These are phyloP conservation scores for Habropoda laboriosa DNA, from an alignment of 1,140 invertebrate species.

Conservation along the genomic window DNA sequence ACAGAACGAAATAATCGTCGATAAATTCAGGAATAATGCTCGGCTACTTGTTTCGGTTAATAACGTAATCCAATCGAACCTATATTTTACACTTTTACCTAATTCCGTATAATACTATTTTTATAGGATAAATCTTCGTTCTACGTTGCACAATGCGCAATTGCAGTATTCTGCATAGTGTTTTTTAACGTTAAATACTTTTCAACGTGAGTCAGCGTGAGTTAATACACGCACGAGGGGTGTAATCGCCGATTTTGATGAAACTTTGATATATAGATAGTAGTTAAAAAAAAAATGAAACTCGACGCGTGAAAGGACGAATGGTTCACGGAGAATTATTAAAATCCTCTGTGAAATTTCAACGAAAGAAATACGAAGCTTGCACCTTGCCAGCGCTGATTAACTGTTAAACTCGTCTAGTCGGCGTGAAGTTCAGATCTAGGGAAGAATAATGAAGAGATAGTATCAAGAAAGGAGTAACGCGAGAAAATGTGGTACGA, in stretches of 20 bases:
- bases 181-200: no score
- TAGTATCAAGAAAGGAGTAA: background rate
- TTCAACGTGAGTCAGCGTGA: no score
- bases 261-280: no score
- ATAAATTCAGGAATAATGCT: background rate
- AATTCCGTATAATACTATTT: background rate
- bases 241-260: no score
- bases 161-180: background rate
- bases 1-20: background rate
- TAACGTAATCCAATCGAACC: background rate
- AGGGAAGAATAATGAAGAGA: background rate
- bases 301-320: no score
- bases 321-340: background rate
- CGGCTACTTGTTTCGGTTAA: background rate
- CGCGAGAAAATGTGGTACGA: constrained; percentile 37
- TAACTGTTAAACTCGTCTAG: background rate
- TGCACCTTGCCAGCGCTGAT: background rate
- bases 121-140: background rate
- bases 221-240: no score
- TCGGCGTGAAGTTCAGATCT: background rate
- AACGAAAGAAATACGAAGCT: background rate
- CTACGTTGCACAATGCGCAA: background rate
- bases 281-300: no score
- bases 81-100: background rate
- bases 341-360: background rate